Conservation (phyloP, 2,113 vertebrate species). For the Oophaga pumilio region DNA sequence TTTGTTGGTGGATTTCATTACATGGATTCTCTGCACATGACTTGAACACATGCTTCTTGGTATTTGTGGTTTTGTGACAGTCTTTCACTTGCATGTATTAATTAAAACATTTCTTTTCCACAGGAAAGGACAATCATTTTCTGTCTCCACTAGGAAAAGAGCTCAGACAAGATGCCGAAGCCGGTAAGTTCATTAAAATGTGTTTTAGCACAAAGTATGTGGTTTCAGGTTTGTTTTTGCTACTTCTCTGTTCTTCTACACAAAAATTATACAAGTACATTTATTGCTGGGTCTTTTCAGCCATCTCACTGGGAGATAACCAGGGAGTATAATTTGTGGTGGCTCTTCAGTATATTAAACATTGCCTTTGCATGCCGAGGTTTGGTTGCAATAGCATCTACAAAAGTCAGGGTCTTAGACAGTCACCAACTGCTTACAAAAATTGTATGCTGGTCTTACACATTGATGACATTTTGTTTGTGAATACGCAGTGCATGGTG, state of each 20-base stretch:
- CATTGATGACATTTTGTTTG: too few species aligned
- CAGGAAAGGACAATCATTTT: slow-evolving; percentile 45
- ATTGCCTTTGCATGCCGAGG: too few species aligned
- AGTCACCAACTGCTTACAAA: too few species aligned
- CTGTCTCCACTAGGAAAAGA: background rate
- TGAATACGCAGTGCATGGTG: too few species aligned
- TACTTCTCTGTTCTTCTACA: background rate
- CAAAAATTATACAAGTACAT: too few species aligned
- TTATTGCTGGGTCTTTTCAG: too few species aligned
- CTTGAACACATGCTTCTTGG: background rate
- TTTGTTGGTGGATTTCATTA: background rate
- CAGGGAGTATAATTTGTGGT: too few species aligned
- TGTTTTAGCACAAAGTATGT: background rate
- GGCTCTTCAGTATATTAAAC: too few species aligned
- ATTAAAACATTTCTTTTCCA: background rate
- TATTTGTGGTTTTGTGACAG: background rate
- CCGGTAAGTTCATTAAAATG: slow-evolving; percentile 25
- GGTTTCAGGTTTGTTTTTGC: background rate
- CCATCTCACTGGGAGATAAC: too few species aligned
- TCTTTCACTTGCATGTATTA: background rate
- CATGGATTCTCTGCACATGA: background rate
- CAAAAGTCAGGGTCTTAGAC: too few species aligned
- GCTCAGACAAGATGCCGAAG: slow-evolving; percentile 48
- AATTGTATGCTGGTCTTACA: too few species aligned
- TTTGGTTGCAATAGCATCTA: too few species aligned